Percentiles rank a stretch among this genome's conserved stretches.
These are phyloP conservation scores for Bos indicus DNA, from an alignment of 2,113 vertebrate genomes.

Conservation along the genomic window DNA sequence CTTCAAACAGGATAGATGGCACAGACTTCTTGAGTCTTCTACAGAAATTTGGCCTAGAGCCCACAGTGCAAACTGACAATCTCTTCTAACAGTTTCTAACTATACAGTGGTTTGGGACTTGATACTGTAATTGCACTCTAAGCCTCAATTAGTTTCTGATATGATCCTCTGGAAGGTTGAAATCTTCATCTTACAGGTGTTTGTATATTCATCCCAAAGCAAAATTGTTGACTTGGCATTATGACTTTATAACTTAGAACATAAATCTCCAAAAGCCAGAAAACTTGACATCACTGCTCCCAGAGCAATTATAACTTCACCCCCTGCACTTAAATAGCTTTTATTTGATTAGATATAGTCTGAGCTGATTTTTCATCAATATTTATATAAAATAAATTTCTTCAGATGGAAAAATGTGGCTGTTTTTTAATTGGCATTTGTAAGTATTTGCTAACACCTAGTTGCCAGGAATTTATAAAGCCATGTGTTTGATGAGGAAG, in stretches of 20 bases:
- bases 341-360: constrained; percentile 27
- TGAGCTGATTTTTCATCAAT: neutral
- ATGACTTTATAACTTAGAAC: neutral
- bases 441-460: neutral
- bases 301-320: constrained; percentile 20
- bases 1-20: neutral
- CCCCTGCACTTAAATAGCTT: neutral
- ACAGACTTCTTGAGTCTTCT: neutral
- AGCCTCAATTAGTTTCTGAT: constrained; percentile 40
- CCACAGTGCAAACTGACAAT: constrained; percentile 10
- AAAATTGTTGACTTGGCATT: constrained; percentile 35
- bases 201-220: constrained; percentile 23
- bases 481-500: neutral
- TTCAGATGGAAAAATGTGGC: neutral
- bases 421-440: neutral
- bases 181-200: constrained; percentile 37
- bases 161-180: constrained; percentile 17
- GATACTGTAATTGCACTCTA: constrained; percentile 19
- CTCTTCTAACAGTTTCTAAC: constrained; percentile 47
- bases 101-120: neutral
- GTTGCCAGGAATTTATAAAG: neutral
- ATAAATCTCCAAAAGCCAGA: constrained; percentile 33
- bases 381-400: constrained; percentile 26
- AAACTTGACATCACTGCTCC: neutral
- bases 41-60: neutral